Evolutionary conservation across 2,888 invertebrate species (phyloP).

Genomic region (Mythimna pallens): DNA sequence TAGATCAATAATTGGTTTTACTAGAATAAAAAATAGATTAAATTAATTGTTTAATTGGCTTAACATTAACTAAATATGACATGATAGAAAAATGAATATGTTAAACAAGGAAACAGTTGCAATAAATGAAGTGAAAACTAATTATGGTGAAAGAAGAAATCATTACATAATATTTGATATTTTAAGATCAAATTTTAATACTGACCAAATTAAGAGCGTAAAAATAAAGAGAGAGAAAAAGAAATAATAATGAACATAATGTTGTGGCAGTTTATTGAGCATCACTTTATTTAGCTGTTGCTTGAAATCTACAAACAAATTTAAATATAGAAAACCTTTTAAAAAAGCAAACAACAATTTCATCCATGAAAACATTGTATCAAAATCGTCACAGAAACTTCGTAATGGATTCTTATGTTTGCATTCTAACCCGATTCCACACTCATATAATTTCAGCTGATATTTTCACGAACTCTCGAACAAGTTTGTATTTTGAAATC

Average conservation of each 20-base stretch:
- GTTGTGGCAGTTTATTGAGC: neutral
- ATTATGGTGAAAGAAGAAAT: no score
- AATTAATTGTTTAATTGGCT: no score
- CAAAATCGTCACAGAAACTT: slow-evolving; percentile 28
- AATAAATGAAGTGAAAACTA: no score
- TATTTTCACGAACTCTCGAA: slow-evolving; percentile 57
- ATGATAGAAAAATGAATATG: no score
- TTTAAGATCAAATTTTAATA: no score
- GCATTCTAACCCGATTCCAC: slow-evolving; percentile 33
- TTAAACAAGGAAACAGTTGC: no score
- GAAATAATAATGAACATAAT: neutral
- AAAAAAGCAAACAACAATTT: neutral
- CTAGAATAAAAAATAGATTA: no score
- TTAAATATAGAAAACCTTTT: neutral
- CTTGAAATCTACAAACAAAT: neutral
- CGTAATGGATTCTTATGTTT: slow-evolving; percentile 31
- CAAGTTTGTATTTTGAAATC: slow-evolving; percentile 73
- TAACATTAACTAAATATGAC: no score
- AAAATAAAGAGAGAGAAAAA: no score
- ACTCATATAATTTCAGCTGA: slow-evolving; percentile 53
- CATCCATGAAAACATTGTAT: neutral
- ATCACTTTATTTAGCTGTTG: neutral
- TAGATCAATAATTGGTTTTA: no score
- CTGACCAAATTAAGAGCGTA: no score
- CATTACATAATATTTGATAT: no score